Percentiles rank a stretch among this genome's conserved stretches.
These are phyloP conservation scores for Drosophila lacicola DNA, from an alignment of 2,888 invertebrate species.

Conservation along the genomic window DNA sequence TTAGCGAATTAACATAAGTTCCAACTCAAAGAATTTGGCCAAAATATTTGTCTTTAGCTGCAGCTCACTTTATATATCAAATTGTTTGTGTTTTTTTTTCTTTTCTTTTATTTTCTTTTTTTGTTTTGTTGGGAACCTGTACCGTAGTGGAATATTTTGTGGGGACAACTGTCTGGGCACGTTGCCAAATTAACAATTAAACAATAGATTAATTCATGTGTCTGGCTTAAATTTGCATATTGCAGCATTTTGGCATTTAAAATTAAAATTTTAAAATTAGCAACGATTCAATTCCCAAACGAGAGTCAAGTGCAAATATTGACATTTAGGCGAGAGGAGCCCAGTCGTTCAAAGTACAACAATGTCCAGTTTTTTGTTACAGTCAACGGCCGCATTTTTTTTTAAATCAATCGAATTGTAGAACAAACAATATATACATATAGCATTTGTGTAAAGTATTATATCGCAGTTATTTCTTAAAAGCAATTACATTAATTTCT, in stretches of 20 bases:
- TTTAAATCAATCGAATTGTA: no score
- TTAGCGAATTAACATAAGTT: neutral
- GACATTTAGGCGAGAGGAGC: slow-evolving; percentile 50
- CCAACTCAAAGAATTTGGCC: neutral
- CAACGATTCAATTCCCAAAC: slow-evolving; percentile 5
- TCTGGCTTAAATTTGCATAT: slow-evolving; percentile 58
- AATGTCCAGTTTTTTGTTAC: neutral
- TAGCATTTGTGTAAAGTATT: no score
- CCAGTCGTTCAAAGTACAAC: slow-evolving; percentile 61
- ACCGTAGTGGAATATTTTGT: slow-evolving; percentile 10
- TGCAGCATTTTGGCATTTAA: slow-evolving; percentile 34
- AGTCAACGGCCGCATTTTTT: no score
- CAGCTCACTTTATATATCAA: slow-evolving; percentile 1
- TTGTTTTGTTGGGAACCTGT: slow-evolving; percentile 2
- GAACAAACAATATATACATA: no score
- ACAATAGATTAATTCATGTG: slow-evolving; percentile 16
- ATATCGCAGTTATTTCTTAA: no score
- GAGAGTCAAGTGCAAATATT: slow-evolving; percentile 40
- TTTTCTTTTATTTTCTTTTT: neutral
- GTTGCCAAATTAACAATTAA: slow-evolving; percentile 25
- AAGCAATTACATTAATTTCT: no score
- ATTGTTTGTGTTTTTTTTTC: neutral
- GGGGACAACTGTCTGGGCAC: slow-evolving; percentile 9
- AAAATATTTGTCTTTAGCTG: neutral
- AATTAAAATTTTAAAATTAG: slow-evolving; percentile 5